Base-by-base conservation (phyloP, 1,140 invertebrate species). In the Sycobia sp. region DNA sequence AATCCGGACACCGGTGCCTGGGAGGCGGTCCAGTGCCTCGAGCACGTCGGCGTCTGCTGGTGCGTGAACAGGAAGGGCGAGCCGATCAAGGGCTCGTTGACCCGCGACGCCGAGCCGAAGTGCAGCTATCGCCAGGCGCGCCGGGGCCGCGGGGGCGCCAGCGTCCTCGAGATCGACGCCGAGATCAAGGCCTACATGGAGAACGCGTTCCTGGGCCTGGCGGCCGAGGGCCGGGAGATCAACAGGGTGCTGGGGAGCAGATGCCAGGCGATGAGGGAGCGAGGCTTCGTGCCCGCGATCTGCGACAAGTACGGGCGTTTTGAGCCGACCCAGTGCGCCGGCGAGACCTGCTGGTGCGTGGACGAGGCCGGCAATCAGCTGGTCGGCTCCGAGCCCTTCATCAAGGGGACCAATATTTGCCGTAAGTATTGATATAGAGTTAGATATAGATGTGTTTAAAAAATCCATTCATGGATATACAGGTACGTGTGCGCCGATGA, bases 281-380 rank as follows among this genome's bases (percentile, higher is more conserved):
- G 81, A 4, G 83, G 83, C 22, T 80, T 83, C 3, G 86, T 86
- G 13, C 76, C 84, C 2, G 83, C 86, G 0, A 83, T 82, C 55
- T 91, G 89, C 68, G 89, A 91, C 68, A 80, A 79, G 36, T 74
- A 84, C 36, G 91, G 91, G 2, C 84, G 86, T 68, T 93, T 93
- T 73, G 81, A 86, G 2, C 86, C 91, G 0, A 87, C 85, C 0
- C 91, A 93, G 71, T 93, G 91, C 70, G 86, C 87, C 29, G 84
- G 85, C 1, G 86, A 86, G 1, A 85, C 84, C 23, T 94, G 92
- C 74, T 94, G 91, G 91, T 94, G 92, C 76, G 91, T 93, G 3
- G 91, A 94, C 76, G 90, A 91, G 62, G 90, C 91, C 1, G 92
- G 92, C 10, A 92, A 92, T 78, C 88, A 91, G 66, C 73, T 91